phyloP scores from a whole-genome alignment of 2,888 invertebrate genomes.

The Blastobasis adustella region DNA sequence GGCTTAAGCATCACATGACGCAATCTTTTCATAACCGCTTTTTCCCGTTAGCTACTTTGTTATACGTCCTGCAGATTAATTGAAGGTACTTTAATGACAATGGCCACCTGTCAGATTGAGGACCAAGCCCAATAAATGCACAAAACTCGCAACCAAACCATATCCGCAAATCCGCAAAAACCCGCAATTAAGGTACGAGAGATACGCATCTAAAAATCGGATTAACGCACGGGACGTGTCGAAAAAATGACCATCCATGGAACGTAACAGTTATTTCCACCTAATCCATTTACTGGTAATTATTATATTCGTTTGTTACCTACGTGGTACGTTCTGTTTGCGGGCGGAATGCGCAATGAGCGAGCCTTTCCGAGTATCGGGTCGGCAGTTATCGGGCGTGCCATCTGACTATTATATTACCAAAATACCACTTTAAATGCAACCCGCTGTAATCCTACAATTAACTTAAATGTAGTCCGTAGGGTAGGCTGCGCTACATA shows the following conservation, averaged over 20 bases:
- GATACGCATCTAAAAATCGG: slow-evolving; percentile 24
- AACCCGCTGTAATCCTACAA: slow-evolving; percentile 64
- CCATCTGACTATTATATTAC: slow-evolving; percentile 74
- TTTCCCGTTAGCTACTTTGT: no score
- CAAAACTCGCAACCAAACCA: slow-evolving; percentile 7
- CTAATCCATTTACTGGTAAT: slow-evolving; percentile 65
- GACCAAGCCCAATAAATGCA: not conserved
- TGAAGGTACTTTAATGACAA: no score
- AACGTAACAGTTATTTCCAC: slow-evolving; percentile 49
- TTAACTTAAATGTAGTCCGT: slow-evolving; percentile 66
- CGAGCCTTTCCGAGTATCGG: slow-evolving; percentile 64
- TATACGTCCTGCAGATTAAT: no score
- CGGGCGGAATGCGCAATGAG: slow-evolving; percentile 69
- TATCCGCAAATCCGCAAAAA: no score
- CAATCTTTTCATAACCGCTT: no score
- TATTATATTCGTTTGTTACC: slow-evolving; percentile 69
- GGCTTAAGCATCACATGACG: no score
- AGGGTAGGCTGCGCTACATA: slow-evolving; percentile 6
- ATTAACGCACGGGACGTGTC: slow-evolving; percentile 30
- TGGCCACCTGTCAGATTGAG: no score
- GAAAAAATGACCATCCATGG: slow-evolving; percentile 34
- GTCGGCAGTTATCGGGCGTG: slow-evolving; percentile 66
- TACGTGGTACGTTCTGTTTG: slow-evolving; percentile 49
- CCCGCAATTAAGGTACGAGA: no score
- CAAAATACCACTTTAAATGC: slow-evolving; percentile 72